Conservation (phyloP, 2,113 vertebrate genomes). For the Nematolebias whitei region DNA sequence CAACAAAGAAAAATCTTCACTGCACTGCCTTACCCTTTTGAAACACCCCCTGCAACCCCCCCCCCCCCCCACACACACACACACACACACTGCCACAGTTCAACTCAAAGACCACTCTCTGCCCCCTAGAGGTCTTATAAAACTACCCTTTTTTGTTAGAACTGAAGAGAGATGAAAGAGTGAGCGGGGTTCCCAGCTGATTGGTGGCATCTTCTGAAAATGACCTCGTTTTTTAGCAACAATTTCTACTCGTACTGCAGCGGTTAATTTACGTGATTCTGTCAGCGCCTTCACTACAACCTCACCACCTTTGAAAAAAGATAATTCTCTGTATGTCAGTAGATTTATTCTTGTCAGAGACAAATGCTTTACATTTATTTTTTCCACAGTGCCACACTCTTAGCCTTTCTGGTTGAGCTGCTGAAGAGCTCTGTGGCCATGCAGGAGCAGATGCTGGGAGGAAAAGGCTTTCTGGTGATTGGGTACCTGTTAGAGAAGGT, state of each 20-base stretch:
- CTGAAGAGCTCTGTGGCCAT: conserved; percentile 98
- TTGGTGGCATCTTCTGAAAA: conserved; percentile 60
- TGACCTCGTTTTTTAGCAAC: conserved; percentile 35
- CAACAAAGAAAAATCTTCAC: conserved; percentile 42
- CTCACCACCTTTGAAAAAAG: too few species aligned
- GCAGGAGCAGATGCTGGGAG: conserved; percentile 98
- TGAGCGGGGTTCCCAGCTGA: conserved; percentile 39
- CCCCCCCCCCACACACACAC: conserved; percentile 15
- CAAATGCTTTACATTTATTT: conserved; percentile 43
- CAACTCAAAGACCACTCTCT: conserved; percentile 16
- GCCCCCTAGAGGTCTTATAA: conserved; percentile 5
- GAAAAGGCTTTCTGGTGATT: conserved; percentile 96
- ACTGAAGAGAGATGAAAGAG: conserved; percentile 46
- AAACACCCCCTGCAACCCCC: too few species aligned
- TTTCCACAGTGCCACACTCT: conserved; percentile 86
- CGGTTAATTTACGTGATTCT: conserved; percentile 12
- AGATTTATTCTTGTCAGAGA: conserved; percentile 13
- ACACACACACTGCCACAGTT: conserved; percentile 14
- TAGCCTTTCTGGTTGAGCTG: conserved; percentile 93
- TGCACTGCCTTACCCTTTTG: conserved; percentile 13
- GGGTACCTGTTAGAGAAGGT: conserved; percentile 98
- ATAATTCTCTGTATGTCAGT: conserved; percentile 2
- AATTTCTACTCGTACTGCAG: conserved; percentile 9
- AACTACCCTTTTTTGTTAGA: conserved; percentile 23
- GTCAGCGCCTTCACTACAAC: neutral